phyloP scores from a whole-genome alignment of 2,797 vertebrate genomes.

The Vireo griseus region DNA sequence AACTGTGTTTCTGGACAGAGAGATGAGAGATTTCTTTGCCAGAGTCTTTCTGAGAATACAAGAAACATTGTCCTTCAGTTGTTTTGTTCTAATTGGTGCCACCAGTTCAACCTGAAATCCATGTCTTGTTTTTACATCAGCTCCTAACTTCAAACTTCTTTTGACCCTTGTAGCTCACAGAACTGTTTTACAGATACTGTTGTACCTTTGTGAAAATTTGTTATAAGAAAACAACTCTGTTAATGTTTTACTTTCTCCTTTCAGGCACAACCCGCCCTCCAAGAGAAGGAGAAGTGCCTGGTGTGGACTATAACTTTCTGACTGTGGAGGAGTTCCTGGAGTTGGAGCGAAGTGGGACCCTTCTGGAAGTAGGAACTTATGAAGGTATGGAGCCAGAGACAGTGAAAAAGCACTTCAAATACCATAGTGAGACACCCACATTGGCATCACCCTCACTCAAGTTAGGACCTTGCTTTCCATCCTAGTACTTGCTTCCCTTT shows the following conservation, averaged over 20 bases:
- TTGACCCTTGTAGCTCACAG: neutral
- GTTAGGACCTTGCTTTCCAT: neutral
- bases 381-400: slow-evolving; percentile 78
- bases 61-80: neutral
- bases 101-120: neutral
- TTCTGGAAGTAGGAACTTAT: slow-evolving; percentile 96
- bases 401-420: neutral
- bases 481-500: neutral
- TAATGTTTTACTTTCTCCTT: neutral
- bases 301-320: slow-evolving; percentile 97
- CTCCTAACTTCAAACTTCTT: neutral
- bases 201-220: neutral
- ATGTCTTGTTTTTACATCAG: neutral
- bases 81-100: neutral
- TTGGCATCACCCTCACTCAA: fast-evolving
- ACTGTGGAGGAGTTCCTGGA: slow-evolving; percentile 91
- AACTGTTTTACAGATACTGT: neutral
- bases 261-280: slow-evolving; percentile 95
- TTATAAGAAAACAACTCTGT: neutral
- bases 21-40: neutral
- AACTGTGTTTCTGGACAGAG: neutral
- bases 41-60: neutral
- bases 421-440: fast-evolving
- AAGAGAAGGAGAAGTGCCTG: slow-evolving; percentile 93
- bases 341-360: slow-evolving; percentile 91